Base-by-base conservation (phyloP, 1,140 invertebrate genomes). In the Ips nitidus region DNA sequence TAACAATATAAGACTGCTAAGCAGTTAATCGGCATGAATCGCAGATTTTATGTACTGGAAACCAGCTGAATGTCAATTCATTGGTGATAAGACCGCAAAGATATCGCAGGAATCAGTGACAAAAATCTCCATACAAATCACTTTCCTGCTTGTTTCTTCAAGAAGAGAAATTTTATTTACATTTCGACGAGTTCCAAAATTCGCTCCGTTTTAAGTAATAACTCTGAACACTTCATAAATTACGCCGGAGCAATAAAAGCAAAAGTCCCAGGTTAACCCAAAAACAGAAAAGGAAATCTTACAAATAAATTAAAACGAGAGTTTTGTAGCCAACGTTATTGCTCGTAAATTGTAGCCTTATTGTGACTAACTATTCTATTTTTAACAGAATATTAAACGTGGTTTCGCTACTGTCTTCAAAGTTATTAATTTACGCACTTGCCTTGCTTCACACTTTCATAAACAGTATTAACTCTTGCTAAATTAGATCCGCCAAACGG, bases 341-440 rank as follows among this genome's bases (percentile, higher is more conserved):
- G 62, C 52, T 65, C 50, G 56, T 65, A 65, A 65, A 65, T 65
- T 65, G 61, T 53, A 40, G 38, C 45, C 39, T 63, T 63, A 63
- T 63, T 63, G 45, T 63, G 61, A 63, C 61, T 63, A 63, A 43
- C 61, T 63, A 61, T 53, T 63, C 61, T 63, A 63, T 63, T 64
- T 64, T 64, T 64, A 41, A 39, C n/a, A 6, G 62, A 22, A 64
- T 42, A 64, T 53, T 64, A 53, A 62, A 64, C 62, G 37, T 8
- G 37, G 47, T 53, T 1, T 8, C 62, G 62, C 47, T 64, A 64
- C 62, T 53, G 62, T 64, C 52, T 53, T 64, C 50, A 40, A 41
- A 53, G 62, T 41, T 64, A 64, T 64, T 64, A 64, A 64, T 64
- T 64, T 64, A 53, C 50, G 41, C 45, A 36, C 37, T 64, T 52